phyloP scores from a whole-genome alignment of 2,113 vertebrate genomes.

The Oxyura jamaicensis region DNA sequence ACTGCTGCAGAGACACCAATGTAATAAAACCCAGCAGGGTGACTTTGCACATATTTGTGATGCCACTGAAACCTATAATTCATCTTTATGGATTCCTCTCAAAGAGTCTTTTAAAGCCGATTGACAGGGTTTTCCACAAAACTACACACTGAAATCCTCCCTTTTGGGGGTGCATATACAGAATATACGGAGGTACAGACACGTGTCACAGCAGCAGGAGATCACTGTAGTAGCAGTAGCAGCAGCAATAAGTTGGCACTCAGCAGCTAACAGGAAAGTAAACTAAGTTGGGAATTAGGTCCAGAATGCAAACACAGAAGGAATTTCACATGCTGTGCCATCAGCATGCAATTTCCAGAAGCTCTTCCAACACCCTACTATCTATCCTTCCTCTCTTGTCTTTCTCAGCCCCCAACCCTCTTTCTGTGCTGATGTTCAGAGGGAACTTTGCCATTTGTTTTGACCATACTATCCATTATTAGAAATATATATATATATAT shows the following conservation, averaged over 20 bases:
- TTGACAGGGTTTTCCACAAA: neutral
- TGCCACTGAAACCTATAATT: constrained; percentile 15
- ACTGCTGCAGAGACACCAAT: neutral
- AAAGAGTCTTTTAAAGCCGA: neutral
- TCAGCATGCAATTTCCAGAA: constrained; percentile 57
- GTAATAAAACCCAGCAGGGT: constrained; percentile 16
- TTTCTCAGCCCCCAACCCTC: constrained; percentile 3
- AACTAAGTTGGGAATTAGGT: constrained; percentile 36
- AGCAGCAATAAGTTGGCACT: constrained; percentile 24
- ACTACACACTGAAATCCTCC: neutral
- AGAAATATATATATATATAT: neutral
- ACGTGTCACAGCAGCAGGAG: fast-evolving
- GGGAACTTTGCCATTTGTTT: neutral
- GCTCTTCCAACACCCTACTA: constrained; percentile 25
- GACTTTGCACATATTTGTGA: neutral
- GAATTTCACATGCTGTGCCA: constrained; percentile 52
- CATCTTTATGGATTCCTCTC: neutral
- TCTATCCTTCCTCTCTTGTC: constrained; percentile 1
- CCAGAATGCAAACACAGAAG: constrained; percentile 60
- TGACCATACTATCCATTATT: neutral
- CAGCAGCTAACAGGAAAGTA: constrained; percentile 11
- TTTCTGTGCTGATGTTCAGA: neutral
- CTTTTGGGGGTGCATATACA: fast-evolving
- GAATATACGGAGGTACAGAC: fast-evolving
- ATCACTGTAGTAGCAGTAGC: neutral